Conservation (phyloP, 2,888 invertebrate genomes). For the Nemotelus nigrinus region DNA sequence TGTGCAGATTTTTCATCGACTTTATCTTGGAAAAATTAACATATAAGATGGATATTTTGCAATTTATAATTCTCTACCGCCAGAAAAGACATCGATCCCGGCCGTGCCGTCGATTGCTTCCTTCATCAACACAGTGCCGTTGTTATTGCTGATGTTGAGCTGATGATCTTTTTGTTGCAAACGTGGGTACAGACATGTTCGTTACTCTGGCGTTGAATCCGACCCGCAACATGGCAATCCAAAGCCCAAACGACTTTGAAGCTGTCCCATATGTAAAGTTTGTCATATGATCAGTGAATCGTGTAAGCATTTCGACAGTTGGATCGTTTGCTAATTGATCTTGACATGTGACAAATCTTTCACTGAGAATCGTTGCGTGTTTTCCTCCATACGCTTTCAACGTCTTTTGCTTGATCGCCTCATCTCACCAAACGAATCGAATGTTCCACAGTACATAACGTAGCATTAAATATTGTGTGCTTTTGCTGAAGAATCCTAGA, state of each 20-base stretch:
- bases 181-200: conserved; percentile 7
- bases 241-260: conserved; percentile 24
- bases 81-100: conserved; percentile 37
- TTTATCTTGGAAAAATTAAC: conserved; percentile 30
- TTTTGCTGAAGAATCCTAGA: no score
- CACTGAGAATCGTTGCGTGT: conserved; percentile 51
- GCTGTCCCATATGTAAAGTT: conserved; percentile 32
- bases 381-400: conserved; percentile 32
- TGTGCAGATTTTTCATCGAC: conserved; percentile 13
- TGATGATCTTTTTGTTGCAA: conserved; percentile 4
- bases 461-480: no score
- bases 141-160: conserved; percentile 25
- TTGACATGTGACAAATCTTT: conserved; percentile 65
- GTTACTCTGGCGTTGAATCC: conserved; percentile 21
- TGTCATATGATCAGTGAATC: conserved; percentile 61
- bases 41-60: conserved; percentile 38
- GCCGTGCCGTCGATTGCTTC: conserved; percentile 29
- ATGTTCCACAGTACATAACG: no score
- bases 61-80: conserved; percentile 29
- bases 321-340: conserved; percentile 61
- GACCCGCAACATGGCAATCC: not conserved
- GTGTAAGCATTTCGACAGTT: conserved; percentile 62
- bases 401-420: conserved; percentile 40
- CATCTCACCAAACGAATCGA: not conserved
- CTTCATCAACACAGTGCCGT: conserved; percentile 12